Evolutionary conservation across 2,797 vertebrate genomes (phyloP).

Genomic region (Distichodus sexfasciatus): DNA sequence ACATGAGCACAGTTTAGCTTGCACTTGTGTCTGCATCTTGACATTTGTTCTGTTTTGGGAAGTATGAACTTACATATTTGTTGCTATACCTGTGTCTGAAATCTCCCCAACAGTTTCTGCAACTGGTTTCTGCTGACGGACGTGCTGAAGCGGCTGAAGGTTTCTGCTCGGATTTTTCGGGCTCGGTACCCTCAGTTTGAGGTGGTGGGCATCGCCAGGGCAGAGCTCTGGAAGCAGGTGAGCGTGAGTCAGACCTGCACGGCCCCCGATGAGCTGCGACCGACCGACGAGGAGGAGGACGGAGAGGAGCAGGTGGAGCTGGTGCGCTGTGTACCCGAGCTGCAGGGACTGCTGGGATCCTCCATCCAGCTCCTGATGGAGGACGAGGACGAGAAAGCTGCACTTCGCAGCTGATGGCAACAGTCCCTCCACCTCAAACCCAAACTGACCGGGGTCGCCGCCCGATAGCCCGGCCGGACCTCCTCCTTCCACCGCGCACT

Average conservation of each 20-base stretch:
- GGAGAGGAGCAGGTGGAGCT: conserved; percentile 77
- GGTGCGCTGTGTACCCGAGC: conserved; percentile 88
- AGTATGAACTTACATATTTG: no score
- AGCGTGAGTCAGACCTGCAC: conserved; percentile 88
- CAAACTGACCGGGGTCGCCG: no score
- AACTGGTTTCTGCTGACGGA: conserved; percentile 96
- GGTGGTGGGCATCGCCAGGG: conserved; percentile 80
- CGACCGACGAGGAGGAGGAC: conserved; percentile 54
- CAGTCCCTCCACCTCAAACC: background rate
- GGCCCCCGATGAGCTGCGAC: conserved; percentile 62
- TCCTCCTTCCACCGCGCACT: conserved; percentile 8
- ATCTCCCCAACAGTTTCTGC: conserved; percentile 77
- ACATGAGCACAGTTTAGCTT: background rate
- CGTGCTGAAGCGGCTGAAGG: conserved; percentile 91
- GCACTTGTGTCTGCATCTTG: background rate
- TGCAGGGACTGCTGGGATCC: conserved; percentile 91
- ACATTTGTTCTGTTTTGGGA: background rate
- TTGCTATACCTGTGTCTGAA: no score
- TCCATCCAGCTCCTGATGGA: conserved; percentile 81
- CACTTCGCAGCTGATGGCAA: conserved; percentile 67
- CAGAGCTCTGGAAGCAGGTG: conserved; percentile 87
- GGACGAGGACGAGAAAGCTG: conserved; percentile 61
- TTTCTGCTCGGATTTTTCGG: conserved; percentile 91
- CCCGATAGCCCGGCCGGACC: no score
- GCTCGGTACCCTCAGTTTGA: conserved; percentile 92